Evolutionary conservation across 2,113 vertebrate species (phyloP).

Genomic region (Nanger granti): DNA sequence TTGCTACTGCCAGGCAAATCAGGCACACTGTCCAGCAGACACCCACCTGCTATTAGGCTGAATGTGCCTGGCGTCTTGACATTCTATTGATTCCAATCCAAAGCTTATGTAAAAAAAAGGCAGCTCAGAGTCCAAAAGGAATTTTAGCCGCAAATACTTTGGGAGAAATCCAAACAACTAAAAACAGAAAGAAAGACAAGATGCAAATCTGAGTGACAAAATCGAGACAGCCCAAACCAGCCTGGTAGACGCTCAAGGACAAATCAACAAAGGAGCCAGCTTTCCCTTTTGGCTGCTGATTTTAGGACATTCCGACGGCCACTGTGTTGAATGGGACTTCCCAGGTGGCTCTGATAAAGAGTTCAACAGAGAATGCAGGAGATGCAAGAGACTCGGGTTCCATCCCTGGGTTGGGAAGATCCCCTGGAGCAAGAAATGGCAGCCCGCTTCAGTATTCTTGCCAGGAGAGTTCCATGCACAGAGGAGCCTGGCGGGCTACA

Average conservation of each 20-base stretch:
- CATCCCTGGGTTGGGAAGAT: not conserved
- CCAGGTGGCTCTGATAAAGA: not conserved
- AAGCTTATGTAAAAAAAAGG: conserved; percentile 45
- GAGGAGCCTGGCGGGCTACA: not conserved
- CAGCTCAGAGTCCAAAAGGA: conserved; percentile 51
- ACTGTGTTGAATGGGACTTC: not conserved
- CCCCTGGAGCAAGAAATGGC: not conserved
- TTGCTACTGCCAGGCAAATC: conserved; percentile 45
- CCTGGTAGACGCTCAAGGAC: not conserved
- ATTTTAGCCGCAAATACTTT: conserved; percentile 55
- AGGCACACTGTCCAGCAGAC: conserved; percentile 39
- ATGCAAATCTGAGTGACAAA: conserved; percentile 48
- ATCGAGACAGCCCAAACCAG: not conserved
- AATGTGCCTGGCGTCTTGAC: conserved; percentile 60
- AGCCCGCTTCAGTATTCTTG: not conserved
- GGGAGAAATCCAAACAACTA: conserved; percentile 56
- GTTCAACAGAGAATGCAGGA: not conserved
- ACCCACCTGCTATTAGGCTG: conserved; percentile 47
- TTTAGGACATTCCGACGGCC: not conserved
- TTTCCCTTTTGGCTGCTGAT: not conserved
- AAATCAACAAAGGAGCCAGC: not conserved
- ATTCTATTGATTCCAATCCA: conserved; percentile 63
- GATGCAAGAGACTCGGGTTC: not conserved
- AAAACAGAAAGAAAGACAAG: conserved; percentile 57
- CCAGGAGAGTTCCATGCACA: not conserved